phyloP scores from a whole-genome alignment of 2,113 vertebrate genomes.

The Pelecanus crispus region DNA sequence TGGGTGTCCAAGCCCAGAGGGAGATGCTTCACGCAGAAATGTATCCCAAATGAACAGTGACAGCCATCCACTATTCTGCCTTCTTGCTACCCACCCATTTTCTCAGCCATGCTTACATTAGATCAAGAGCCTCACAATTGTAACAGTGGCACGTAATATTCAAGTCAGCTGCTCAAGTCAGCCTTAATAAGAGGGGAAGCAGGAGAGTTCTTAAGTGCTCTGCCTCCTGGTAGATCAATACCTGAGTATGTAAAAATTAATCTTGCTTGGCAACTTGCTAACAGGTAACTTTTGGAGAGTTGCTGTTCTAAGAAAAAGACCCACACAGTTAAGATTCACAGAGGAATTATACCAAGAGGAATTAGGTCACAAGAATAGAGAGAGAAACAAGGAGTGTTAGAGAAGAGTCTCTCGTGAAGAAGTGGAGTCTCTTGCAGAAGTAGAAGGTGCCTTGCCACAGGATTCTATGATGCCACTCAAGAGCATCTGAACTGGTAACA shows the following conservation, averaged over 20 bases:
- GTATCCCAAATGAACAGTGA: background rate
- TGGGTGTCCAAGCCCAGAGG: background rate
- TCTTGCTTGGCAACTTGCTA: background rate
- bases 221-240: background rate
- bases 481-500: background rate
- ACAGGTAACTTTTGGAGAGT: background rate
- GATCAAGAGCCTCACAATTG: background rate
- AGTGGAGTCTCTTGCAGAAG: no score
- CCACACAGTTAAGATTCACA: no score
- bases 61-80: background rate
- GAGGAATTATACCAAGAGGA: background rate
- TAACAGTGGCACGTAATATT: background rate
- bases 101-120: background rate
- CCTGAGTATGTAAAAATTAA: no score
- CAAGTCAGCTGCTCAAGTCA: background rate
- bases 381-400: background rate
- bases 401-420: no score
- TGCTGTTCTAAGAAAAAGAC: background rate
- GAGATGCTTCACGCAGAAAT: background rate
- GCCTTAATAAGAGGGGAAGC: background rate
- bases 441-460: background rate
- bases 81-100: background rate
- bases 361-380: background rate
- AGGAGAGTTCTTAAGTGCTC: background rate
- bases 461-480: background rate